phyloP scores from a whole-genome alignment of 1,140 invertebrate species.

The Whitmania pigra region DNA sequence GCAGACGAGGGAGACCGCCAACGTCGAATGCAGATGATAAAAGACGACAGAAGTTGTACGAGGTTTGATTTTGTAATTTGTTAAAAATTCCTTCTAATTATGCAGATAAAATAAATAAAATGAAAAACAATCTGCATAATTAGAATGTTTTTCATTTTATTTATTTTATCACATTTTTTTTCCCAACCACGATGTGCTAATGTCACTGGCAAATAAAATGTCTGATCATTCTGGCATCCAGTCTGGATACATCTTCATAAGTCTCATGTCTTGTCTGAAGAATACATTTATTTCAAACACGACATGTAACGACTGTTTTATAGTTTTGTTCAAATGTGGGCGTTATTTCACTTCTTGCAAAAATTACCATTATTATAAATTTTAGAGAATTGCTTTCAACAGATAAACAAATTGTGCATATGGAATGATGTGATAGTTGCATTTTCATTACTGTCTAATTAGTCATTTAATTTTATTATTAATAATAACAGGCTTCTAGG shows the following conservation, averaged over 20 bases:
- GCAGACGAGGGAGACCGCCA: background rate
- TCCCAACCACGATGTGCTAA: too few relatives aligned
- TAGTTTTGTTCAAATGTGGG: background rate
- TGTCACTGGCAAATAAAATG: too few relatives aligned
- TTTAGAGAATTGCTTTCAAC: background rate
- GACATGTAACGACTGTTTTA: too few relatives aligned
- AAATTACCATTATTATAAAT: background rate
- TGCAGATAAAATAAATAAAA: too few relatives aligned
- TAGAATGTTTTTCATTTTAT: background rate
- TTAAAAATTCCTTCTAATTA: background rate
- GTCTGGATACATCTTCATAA: too few relatives aligned
- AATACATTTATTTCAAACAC: too few relatives aligned
- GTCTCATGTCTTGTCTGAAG: too few relatives aligned
- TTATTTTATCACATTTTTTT: background rate
- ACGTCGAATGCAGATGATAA: background rate
- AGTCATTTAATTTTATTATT: background rate
- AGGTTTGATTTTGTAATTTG: background rate
- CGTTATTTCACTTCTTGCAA: background rate
- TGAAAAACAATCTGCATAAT: too few relatives aligned
- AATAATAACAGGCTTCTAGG: background rate
- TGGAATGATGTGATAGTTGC: background rate
- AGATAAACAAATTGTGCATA: background rate
- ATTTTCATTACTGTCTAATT: background rate
- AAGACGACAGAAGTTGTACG: background rate
- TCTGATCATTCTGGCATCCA: too few relatives aligned